Percentiles rank a stretch among this genome's conserved stretches.
Conservation (phyloP, 2,888 invertebrate genomes). For the Leucania comma region DNA sequence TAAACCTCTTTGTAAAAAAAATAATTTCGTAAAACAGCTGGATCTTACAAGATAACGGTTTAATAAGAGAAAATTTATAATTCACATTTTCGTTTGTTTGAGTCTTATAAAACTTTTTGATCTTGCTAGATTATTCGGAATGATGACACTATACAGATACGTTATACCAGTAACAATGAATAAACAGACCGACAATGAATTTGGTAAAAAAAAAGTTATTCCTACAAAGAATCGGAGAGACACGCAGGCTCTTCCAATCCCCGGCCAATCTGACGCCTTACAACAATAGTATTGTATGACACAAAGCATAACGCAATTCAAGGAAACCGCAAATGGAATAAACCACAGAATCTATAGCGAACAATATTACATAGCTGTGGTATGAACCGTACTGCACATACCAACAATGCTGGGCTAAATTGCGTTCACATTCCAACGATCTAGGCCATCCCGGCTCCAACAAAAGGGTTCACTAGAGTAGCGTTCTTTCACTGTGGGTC, state of each 20-base stretch:
- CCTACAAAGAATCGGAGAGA: not conserved
- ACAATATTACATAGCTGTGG: slow-evolving; percentile 66
- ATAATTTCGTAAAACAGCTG: no score
- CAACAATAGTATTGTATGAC: slow-evolving; percentile 50
- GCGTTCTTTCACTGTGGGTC: slow-evolving; percentile 80
- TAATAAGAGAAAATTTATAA: not conserved
- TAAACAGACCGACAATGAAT: not conserved
- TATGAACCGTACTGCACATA: slow-evolving; percentile 75
- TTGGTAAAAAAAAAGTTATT: not conserved
- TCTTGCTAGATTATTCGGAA: no score
- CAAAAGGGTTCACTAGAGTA: slow-evolving; percentile 83
- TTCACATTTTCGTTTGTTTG: not conserved
- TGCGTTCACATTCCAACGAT: slow-evolving; percentile 87
- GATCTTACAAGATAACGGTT: no score
- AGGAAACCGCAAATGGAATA: slow-evolving; percentile 62
- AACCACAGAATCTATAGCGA: slow-evolving; percentile 61
- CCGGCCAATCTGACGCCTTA: slow-evolving; percentile 48
- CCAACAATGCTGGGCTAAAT: slow-evolving; percentile 85
- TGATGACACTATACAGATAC: not conserved
- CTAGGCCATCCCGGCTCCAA: slow-evolving; percentile 81
- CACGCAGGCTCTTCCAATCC: slow-evolving; percentile 23
- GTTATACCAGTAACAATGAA: not conserved
- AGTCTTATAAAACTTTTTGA: no score
- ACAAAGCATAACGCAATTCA: slow-evolving; percentile 51
- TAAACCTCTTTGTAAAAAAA: no score